Evolutionary conservation across 2,113 vertebrate species (phyloP).

Genomic region (Malurus cyaneus): DNA sequence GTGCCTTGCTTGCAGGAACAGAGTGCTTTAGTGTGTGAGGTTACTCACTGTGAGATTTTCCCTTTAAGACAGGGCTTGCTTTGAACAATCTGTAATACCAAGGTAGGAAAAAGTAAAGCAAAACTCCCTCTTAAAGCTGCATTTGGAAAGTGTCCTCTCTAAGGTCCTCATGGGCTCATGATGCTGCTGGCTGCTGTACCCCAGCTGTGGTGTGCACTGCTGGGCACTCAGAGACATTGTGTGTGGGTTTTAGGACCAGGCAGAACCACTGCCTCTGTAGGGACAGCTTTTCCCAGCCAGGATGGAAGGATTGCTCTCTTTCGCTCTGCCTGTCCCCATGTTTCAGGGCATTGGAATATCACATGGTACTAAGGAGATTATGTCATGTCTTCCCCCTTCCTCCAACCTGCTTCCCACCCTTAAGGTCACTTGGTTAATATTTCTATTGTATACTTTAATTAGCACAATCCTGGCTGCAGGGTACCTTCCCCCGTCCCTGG

Average conservation of each 20-base stretch:
- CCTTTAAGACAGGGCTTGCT: neutral
- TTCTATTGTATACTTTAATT: conserved; percentile 19
- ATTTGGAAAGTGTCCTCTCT: neutral
- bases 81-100: neutral
- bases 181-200: neutral
- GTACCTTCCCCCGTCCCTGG: neutral
- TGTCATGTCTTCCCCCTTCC: neutral
- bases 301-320: neutral
- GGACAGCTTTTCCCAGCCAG: neutral
- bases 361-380: neutral
- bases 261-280: neutral
- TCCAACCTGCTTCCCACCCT: neutral
- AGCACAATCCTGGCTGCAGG: neutral
- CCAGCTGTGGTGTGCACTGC: rapidly evolving
- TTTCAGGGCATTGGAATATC: neutral
- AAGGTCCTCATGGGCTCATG: neutral
- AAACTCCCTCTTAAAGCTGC: neutral
- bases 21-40: neutral
- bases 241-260: neutral
- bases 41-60: neutral
- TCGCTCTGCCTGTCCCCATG: neutral
- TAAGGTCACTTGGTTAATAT: conserved; percentile 27
- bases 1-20: rapidly evolving
- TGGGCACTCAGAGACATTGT: neutral
- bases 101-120: neutral